Percentiles rank a stretch among this genome's conserved stretches.
Evolutionary conservation across 2,797 vertebrate species (phyloP).

Genomic region (Hipposideros larvatus): DNA sequence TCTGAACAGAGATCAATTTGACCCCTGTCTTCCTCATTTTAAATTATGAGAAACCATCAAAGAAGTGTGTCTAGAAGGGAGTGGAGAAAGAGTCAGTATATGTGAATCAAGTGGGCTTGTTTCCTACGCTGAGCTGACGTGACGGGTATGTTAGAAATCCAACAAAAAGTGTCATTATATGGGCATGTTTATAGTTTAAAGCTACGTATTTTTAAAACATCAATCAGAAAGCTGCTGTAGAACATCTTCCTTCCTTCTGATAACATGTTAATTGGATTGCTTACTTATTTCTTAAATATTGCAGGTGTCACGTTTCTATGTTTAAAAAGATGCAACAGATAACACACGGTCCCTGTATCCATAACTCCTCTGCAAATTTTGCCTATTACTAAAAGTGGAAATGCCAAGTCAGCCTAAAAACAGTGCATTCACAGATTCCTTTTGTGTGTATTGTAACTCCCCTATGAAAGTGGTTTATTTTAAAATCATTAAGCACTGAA

Average conservation of each 20-base stretch:
- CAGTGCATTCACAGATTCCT: background rate
- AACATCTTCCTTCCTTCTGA: slow-evolving; percentile 27
- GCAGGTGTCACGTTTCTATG: background rate
- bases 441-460: background rate
- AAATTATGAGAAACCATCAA: slow-evolving; percentile 30
- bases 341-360: background rate
- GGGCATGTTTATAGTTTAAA: background rate
- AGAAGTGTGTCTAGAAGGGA: background rate
- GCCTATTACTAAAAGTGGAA: slow-evolving; percentile 9
- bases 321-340: background rate
- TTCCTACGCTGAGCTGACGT: slow-evolving; percentile 27
- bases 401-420: background rate
- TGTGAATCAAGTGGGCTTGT: background rate
- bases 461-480: background rate
- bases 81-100: background rate
- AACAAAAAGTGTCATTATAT: slow-evolving; percentile 30
- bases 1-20: slow-evolving; percentile 25
- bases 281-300: slow-evolving; percentile 62
- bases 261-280: slow-evolving; percentile 39
- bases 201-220: background rate
- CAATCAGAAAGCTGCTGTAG: background rate
- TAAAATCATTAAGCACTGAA: background rate
- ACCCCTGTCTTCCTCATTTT: slow-evolving; percentile 54
- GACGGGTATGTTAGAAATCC: slow-evolving; percentile 38
- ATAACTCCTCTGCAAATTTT: background rate